These are phyloP conservation scores for Brenthis hecate DNA, from an alignment of 2,888 invertebrate genomes.

Conservation along the genomic window DNA sequence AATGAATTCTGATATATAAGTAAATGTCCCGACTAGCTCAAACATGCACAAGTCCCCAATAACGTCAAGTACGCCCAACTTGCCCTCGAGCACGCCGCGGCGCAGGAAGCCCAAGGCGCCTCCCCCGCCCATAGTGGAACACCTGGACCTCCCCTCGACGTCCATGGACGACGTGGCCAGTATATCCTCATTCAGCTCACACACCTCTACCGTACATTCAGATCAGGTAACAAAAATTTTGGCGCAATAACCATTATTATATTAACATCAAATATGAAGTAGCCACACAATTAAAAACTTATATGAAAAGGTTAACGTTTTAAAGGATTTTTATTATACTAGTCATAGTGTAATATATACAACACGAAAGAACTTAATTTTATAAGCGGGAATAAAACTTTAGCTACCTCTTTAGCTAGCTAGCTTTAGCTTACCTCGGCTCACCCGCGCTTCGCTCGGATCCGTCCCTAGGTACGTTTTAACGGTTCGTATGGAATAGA, in stretches of 20 bases:
- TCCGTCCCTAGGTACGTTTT: too few species aligned
- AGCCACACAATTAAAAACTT: too few species aligned
- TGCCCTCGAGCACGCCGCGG: slow-evolving; percentile 70
- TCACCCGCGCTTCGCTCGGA: too few species aligned
- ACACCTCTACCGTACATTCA: slow-evolving; percentile 67
- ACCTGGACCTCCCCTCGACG: slow-evolving; percentile 50
- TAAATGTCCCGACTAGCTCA: slow-evolving; percentile 47
- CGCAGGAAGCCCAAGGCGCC: slow-evolving; percentile 86
- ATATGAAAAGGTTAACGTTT: too few species aligned
- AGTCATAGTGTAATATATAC: too few species aligned
- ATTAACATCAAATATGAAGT: not conserved
- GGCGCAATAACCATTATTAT: not conserved
- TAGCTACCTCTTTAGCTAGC: too few species aligned
- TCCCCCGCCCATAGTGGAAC: slow-evolving; percentile 57
- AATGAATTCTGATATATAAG: too few species aligned
- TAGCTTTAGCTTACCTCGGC: too few species aligned
- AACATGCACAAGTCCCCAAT: slow-evolving; percentile 65
- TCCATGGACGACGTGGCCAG: slow-evolving; percentile 75
- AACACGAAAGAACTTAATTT: too few species aligned
- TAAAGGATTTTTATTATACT: too few species aligned
- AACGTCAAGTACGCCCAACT: slow-evolving; percentile 70
- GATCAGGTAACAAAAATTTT: slow-evolving; percentile 56
- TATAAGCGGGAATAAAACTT: too few species aligned
- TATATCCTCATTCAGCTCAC: slow-evolving; percentile 73
- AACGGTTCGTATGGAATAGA: too few species aligned